Evolutionary conservation across 2,797 vertebrate species (phyloP).

Genomic region (Lutjanus campechanus): DNA sequence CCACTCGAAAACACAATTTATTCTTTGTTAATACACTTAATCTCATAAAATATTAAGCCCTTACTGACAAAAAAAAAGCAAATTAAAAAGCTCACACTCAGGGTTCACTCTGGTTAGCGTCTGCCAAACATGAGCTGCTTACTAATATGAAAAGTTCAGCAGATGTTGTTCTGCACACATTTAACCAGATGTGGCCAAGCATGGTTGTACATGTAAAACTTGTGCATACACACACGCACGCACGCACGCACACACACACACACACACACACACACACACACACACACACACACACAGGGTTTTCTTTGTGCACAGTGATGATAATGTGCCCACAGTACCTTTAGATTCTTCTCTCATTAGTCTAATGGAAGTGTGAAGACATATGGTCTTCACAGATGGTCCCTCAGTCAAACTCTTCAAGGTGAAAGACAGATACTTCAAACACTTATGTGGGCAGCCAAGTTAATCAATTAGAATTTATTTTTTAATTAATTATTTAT

Average conservation of each 20-base stretch:
- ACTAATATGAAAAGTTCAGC: background rate
- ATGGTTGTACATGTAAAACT: conserved; percentile 26
- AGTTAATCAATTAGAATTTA: background rate
- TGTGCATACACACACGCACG: background rate
- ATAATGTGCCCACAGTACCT: conserved; percentile 42
- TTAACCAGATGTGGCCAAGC: conserved; percentile 31
- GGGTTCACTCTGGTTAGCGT: background rate
- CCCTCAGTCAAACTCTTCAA: conserved; percentile 55
- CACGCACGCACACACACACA: no score
- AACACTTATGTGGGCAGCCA: conserved; percentile 6
- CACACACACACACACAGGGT: no score
- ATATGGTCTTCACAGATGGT: conserved; percentile 73
- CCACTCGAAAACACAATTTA: conserved; percentile 13
- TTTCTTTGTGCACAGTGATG: no score
- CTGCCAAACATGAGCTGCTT: background rate
- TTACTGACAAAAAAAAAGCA: background rate
- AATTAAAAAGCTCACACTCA: conserved; percentile 1
- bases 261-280: no score
- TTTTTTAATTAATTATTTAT: background rate
- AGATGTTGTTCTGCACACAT: conserved; percentile 28
- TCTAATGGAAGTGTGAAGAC: conserved; percentile 53
- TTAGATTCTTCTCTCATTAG: conserved; percentile 56
- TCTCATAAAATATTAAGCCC: conserved; percentile 1
- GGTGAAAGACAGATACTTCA: conserved; percentile 52
- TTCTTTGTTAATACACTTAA: conserved; percentile 10